phyloP scores from a whole-genome alignment of 2,797 vertebrate genomes.

The Gymnopithys bicolor region DNA sequence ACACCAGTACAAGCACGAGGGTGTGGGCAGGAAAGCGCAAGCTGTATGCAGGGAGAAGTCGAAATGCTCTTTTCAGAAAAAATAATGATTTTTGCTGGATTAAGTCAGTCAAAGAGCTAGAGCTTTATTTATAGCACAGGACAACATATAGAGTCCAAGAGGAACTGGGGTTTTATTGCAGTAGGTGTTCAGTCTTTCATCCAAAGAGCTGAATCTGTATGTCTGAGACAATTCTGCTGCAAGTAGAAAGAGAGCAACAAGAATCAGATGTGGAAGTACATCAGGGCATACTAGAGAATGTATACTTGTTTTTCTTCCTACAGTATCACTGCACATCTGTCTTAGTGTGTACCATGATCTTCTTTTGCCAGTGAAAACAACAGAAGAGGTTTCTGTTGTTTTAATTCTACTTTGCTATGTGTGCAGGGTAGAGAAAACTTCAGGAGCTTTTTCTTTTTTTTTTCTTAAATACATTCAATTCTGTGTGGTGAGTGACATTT shows the following conservation, averaged over 20 bases:
- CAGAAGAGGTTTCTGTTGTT: background rate
- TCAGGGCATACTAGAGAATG: background rate
- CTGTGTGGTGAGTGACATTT: background rate
- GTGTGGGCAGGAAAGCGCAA: background rate
- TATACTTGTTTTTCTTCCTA: background rate
- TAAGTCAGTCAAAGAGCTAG: background rate
- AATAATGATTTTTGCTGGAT: background rate
- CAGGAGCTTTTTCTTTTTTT: background rate
- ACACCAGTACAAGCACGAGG: background rate
- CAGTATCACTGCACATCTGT: background rate
- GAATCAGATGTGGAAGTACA: background rate
- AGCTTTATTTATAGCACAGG: background rate
- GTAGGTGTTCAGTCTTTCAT: background rate
- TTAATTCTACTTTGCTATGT: background rate
- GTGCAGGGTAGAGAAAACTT: background rate
- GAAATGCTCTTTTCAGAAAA: background rate
- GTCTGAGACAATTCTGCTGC: background rate
- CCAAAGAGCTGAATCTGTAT: background rate
- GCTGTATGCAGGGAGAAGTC: background rate
- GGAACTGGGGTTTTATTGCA: background rate
- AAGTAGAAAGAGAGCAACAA: background rate
- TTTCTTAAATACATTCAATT: background rate
- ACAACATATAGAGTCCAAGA: background rate
- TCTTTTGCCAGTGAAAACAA: background rate
- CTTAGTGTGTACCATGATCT: background rate